Conservation (phyloP, 1,140 invertebrate genomes). For the Diachasmimorpha longicaudata region DNA sequence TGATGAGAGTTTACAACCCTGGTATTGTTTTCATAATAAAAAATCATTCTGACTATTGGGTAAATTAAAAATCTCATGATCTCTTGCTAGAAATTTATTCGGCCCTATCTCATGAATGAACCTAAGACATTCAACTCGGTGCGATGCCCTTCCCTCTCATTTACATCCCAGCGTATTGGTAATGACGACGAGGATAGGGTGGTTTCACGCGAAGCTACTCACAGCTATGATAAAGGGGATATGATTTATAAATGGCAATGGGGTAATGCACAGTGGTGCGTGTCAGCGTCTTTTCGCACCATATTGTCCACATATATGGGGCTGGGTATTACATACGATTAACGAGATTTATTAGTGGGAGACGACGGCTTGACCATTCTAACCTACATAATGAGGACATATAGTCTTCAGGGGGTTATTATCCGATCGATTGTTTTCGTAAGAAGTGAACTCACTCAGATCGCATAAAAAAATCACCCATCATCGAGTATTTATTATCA, state of each 20-base stretch:
- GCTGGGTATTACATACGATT: constrained; percentile 21
- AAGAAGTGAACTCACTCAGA: neutral
- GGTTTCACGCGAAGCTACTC: neutral
- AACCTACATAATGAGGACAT: constrained; percentile 26
- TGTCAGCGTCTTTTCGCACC: neutral
- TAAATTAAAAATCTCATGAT: no score
- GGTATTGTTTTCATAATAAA: no score
- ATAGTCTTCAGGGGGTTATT: constrained; percentile 7
- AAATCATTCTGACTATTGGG: no score
- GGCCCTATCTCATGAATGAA: neutral
- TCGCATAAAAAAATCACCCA: no score
- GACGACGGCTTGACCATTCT: constrained; percentile 14
- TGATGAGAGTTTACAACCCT: no score
- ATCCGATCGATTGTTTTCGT: neutral
- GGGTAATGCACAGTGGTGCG: neutral
- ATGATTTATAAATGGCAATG: constrained; percentile 29
- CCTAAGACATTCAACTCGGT: neutral
- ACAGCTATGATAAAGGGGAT: constrained; percentile 1
- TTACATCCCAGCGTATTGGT: neutral
- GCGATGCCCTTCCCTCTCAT: neutral
- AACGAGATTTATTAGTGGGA: constrained; percentile 28
- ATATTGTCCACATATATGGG: constrained; percentile 2
- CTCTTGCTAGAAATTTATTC: no score
- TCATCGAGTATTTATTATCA: no score
- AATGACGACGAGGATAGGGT: neutral